phyloP scores from a whole-genome alignment of 1,140 invertebrate genomes.

The Sinonovacula constricta region DNA sequence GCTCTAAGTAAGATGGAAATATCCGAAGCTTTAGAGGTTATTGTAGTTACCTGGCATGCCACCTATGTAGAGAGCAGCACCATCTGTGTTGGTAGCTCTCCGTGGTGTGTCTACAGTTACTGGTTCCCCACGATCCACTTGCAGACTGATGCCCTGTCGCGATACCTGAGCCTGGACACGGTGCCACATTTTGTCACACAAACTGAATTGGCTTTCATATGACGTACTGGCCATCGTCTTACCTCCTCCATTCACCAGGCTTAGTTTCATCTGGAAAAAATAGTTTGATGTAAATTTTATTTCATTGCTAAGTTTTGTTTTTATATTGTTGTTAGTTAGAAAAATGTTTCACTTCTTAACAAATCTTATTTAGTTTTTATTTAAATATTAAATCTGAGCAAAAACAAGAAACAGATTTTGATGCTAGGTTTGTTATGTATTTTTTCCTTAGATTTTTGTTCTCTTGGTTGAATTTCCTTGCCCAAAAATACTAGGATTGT shows the following conservation, averaged over 20 bases:
- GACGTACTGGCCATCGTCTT: constrained; percentile 85
- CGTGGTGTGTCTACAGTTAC: constrained; percentile 71
- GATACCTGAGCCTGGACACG: constrained; percentile 86
- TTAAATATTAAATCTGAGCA: too few relatives aligned
- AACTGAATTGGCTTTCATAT: constrained; percentile 81
- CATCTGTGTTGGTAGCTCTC: constrained; percentile 78
- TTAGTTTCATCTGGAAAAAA: constrained; percentile 79
- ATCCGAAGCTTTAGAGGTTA: too few relatives aligned
- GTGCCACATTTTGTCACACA: constrained; percentile 94
- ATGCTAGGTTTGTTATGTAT: too few relatives aligned
- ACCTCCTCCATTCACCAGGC: constrained; percentile 52
- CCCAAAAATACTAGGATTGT: too few relatives aligned
- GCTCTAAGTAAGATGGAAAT: background rate
- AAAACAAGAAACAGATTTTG: too few relatives aligned
- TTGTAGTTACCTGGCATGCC: constrained; percentile 87
- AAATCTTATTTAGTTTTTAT: background rate
- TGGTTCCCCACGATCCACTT: constrained; percentile 84
- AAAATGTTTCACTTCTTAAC: background rate
- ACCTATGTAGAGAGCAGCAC: constrained; percentile 88
- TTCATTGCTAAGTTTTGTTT: background rate
- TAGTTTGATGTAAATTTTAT: background rate
- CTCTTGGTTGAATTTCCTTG: too few relatives aligned
- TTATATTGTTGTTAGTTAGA: background rate
- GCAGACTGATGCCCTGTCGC: constrained; percentile 83
- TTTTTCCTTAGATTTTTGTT: too few relatives aligned